Evolutionary conservation across 2,113 vertebrate genomes (phyloP).

Genomic region (Macquaria australasica): DNA sequence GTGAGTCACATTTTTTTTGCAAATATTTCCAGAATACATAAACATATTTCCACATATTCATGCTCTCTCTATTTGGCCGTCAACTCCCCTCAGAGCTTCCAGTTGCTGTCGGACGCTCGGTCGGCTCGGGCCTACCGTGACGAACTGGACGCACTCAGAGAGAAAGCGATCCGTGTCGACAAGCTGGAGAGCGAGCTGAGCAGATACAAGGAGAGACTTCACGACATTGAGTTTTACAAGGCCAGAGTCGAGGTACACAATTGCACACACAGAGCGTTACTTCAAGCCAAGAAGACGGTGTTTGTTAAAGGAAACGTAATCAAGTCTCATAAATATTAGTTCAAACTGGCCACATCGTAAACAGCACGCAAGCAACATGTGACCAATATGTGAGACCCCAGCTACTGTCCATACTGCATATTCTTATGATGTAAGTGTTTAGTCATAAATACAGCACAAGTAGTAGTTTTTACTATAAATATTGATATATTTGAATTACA

Average conservation of each 20-base stretch:
- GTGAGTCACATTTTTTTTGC: background rate
- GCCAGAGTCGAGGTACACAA: conserved; percentile 93
- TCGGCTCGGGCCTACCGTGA: conserved; percentile 95
- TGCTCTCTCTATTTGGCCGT: background rate
- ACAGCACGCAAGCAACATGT: background rate
- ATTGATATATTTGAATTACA: background rate
- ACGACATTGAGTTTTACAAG: conserved; percentile 98
- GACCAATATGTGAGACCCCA: background rate
- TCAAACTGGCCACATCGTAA: background rate
- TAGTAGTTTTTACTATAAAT: background rate
- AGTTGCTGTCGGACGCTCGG: conserved; percentile 93
- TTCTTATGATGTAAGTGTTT: background rate
- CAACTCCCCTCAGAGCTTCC: conserved; percentile 88
- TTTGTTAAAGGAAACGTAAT: background rate
- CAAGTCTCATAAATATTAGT: background rate
- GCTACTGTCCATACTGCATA: background rate
- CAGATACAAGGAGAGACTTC: conserved; percentile 95
- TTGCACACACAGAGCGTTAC: background rate
- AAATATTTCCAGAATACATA: background rate
- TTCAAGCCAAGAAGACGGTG: background rate
- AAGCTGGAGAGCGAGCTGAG: conserved; percentile 97
- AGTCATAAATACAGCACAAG: background rate
- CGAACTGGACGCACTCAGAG: conserved; percentile 95
- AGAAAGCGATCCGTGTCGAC: conserved; percentile 96
- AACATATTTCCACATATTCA: background rate